Evolutionary conservation across 37 sponge, comb jelly and placozoan genomes (phyloP), one percentile per base, ranked within the genome.

Genomic region (Bolinopsis microptera): DNA sequence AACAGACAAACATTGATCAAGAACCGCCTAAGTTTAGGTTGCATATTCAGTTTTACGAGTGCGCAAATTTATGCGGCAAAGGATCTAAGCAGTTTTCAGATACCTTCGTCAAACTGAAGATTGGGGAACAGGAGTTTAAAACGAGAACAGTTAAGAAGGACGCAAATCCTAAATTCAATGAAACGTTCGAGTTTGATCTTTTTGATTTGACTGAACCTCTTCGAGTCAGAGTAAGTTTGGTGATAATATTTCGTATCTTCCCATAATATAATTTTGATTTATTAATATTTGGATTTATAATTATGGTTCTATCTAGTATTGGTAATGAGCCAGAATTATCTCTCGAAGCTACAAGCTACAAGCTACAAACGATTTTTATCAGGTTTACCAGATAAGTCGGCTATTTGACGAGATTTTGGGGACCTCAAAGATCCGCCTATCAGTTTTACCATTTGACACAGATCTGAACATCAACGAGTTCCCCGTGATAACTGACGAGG

Each of bases 401-500:
- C 61, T 86, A 16, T 86, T 86, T 86, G 90, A 86, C 61, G 90
- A 86, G 28, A 35, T 86, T 35, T 48, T 86, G 13, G 90, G 90
- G 0, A 41, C 61, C 41, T 86, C 90, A 25, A 86, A 86, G 61
- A 40, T 86, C 90, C 40, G 90, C 3, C 90, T 86, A 22, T 86
- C 90, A 3, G 90, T 86, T 23, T 48, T 86, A 0, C 90, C 90
- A 1, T 86, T 86, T 23, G 90, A 86, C 90, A 86, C 90, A 21
- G 90, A 86, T 3, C 90, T 86, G 0, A 86, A 86, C 30, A 86
- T 86, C 90, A 86, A 34, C 61, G 90, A 86, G 61, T 34, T 86
- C 8, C 35, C 90, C 26, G 24, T 86, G 3, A 27, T 34, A 21
- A 86, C 90, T 8, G 90, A 86, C 61, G 90, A 86, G 30, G 90